Evolutionary conservation across 2,113 vertebrate genomes (phyloP), one percentile per base, ranked within the genome.

Genomic region (Nipponia nippon): DNA sequence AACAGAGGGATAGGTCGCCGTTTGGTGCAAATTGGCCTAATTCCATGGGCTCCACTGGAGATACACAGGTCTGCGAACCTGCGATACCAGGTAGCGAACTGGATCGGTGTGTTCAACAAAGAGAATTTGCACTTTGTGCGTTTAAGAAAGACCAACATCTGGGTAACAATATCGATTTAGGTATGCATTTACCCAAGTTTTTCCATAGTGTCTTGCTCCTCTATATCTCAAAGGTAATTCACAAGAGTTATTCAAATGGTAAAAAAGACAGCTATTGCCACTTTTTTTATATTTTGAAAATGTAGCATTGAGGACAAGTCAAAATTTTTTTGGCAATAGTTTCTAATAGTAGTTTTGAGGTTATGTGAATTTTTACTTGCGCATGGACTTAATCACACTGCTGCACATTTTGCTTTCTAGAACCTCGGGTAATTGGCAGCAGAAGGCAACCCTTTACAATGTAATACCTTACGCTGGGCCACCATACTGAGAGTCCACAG

Each of bases 371-470:
- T 79, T 81, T 65, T 61, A 0, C 71, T 79, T 67, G 50, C 71
- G 49, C 46, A 22, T 4, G 46, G 80, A 46, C 27, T 80, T 82
- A 94, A 96, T 94, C 82, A 79, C 16, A 10, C 11, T 36, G 38
- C 89, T 75, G 66, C 46, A 69, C 46, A 70, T 75, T 80, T 76
- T 87, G 79, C 67, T 80, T 52, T 65, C 86, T 55, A 87, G 84
- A 90, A 83, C 56, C 71, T 36, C 0, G 0, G 61, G n/a, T 97
- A 97, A 97, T 93, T 97, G 97, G 92, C 90, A 97, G 86, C 71
- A 83, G 58, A 67, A 87, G 83, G 88, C 40, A 89, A 38, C 46
- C 21, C 44, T 94, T 88, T 73, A 42, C 53, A 84, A 8, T 34
- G 56, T 16, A 66, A 70, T 56, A 22, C 42, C 59, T 88, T 81